Evolutionary conservation across 2,113 vertebrate species (phyloP), one percentile per base, ranked within the genome.

Genomic region (Malurus melanocephalus): DNA sequence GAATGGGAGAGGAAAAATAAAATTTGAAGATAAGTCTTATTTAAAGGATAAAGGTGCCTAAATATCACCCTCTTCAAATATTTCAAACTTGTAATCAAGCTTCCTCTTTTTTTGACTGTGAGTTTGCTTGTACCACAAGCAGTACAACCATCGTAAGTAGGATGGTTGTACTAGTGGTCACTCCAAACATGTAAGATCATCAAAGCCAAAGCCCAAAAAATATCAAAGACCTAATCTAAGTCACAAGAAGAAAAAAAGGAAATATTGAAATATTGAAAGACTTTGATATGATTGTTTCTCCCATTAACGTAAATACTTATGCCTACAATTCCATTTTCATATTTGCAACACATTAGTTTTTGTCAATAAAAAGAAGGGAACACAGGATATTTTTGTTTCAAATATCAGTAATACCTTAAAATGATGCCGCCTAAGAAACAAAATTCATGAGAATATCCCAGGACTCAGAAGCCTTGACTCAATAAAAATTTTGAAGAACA

Each of bases 131-230:
- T 73, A 82, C 32, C 22, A 57, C 18, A 69, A 66, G 23, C 12
- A 60, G 18, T 38, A 49, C 2, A 28, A 53, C 14, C 32, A 61
- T 3, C 3, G 0, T 24, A 85, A 61, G 23, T 0, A 69, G 43
- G 23, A 68, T 85, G 43, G 23, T 65, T 85, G 46, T 33, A 19
- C 16, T 61, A 27, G 26, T 16, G 6, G 21, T 66, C 18, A 66
- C 33, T 68, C 33, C 30, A 69, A 57, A 49, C 9, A 10, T 8
- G 1, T 43, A 71, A 80, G n/a, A 28, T 19, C 30, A 62, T 7
- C 4, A 32, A 76, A 56, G 14, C 10, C 24, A 80, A 80, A 84
- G 45, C 40, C 67, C 11, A 64, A 71, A 87, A 43, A 11, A 40
- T 30, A 66, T 48, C 10, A n/a, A 77, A 80, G 51, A 35, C 7